phyloP scores from a whole-genome alignment of 2,113 vertebrate species.

The Sarotherodon lohbergeri region DNA sequence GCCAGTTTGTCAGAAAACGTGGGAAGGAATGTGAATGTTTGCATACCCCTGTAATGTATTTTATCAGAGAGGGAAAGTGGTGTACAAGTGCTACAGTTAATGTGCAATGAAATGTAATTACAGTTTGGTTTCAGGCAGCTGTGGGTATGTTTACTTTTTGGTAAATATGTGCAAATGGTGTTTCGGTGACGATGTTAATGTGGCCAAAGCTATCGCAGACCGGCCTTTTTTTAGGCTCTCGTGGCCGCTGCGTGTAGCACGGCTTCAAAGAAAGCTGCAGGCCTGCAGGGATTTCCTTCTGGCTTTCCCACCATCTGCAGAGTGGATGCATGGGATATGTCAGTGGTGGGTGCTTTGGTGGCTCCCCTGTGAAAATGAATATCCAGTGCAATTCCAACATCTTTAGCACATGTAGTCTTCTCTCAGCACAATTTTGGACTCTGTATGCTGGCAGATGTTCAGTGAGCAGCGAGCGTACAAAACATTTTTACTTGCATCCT shows the following conservation, averaged over 20 bases:
- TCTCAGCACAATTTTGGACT: neutral
- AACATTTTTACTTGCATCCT: neutral
- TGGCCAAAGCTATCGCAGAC: conserved; percentile 8
- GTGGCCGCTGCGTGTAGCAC: conserved; percentile 23
- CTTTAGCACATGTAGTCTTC: neutral
- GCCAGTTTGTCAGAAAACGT: neutral
- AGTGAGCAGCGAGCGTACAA: neutral
- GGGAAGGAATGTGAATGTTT: conserved; percentile 8
- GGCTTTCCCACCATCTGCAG: conserved; percentile 68
- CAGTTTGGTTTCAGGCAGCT: neutral
- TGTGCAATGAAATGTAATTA: neutral
- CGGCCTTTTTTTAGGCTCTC: conserved; percentile 11
- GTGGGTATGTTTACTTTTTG: neutral
- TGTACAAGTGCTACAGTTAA: neutral
- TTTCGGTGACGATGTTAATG: conserved; percentile 24
- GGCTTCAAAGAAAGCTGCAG: conserved; percentile 49
- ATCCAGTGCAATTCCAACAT: neutral
- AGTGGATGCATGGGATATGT: conserved; percentile 29
- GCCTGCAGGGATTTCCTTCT: conserved; percentile 56
- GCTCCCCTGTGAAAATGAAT: conserved; percentile 3
- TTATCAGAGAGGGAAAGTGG: neutral
- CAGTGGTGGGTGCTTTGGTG: conserved; percentile 15
- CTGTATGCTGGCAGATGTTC: neutral
- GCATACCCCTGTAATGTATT: neutral
- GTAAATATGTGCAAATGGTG: conserved; percentile 23